Conservation (phyloP, 2,888 invertebrate genomes). For the Myathropa florea region DNA sequence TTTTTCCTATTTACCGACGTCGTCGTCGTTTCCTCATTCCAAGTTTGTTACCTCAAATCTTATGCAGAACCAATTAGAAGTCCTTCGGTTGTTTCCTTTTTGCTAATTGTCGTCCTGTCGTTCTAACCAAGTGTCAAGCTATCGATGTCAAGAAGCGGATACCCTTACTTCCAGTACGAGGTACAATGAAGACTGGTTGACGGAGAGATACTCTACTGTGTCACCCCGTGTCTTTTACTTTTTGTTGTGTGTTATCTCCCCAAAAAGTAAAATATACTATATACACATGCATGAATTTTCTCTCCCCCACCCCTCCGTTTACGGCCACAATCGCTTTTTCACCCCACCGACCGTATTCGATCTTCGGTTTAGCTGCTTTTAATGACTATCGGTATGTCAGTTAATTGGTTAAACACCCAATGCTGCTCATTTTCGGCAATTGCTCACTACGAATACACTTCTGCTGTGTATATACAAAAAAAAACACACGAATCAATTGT, state of each 20-base stretch:
- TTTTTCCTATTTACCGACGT: not conserved
- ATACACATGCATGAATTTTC: not conserved
- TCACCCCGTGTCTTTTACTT: not conserved
- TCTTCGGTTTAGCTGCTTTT: not conserved
- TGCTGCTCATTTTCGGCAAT: not conserved
- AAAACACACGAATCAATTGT: constrained; percentile 36
- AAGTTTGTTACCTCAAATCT: not conserved
- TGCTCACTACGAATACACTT: not conserved
- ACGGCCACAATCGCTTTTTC: not conserved
- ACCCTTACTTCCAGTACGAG: not conserved
- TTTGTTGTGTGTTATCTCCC: not conserved
- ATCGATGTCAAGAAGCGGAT: not conserved
- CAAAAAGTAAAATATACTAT: not conserved
- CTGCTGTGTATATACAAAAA: not conserved
- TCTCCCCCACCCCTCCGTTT: not conserved
- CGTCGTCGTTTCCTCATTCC: constrained; percentile 47
- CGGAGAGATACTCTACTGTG: not conserved
- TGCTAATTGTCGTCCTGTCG: not conserved
- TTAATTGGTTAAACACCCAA: not conserved
- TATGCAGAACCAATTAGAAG: not conserved
- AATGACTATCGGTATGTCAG: not conserved
- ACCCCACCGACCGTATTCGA: not conserved
- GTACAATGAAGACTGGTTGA: not conserved
- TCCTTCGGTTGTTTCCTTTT: not conserved
- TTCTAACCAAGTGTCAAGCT: not conserved